phyloP scores from a whole-genome alignment of 2,113 vertebrate species.

The Apodemus sylvaticus region DNA sequence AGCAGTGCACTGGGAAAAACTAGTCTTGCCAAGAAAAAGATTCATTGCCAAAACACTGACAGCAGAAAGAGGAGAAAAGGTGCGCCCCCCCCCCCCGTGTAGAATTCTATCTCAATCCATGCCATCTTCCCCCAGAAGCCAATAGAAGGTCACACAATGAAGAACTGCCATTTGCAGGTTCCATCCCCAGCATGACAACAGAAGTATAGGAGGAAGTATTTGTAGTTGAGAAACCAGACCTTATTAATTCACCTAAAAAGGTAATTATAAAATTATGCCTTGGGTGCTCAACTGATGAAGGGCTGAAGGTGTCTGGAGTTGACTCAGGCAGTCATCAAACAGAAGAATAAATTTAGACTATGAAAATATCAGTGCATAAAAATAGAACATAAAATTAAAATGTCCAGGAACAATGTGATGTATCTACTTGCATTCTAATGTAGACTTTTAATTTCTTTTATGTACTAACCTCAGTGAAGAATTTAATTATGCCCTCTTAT shows the following conservation, averaged over 20 bases:
- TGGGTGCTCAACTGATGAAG: not conserved
- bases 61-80: not conserved
- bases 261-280: not conserved
- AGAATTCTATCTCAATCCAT: not conserved
- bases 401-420: not conserved
- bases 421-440: not conserved
- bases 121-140: not conserved
- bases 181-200: not conserved
- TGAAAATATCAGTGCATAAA: not conserved
- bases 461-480: not conserved
- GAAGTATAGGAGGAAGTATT: not conserved
- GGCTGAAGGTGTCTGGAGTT: not conserved
- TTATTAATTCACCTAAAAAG: constrained; percentile 26
- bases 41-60: not conserved
- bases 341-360: not conserved
- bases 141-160: not conserved
- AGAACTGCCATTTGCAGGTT: not conserved
- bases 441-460: not conserved
- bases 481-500: not conserved
- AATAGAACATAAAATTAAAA: not conserved
- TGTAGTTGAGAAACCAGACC: not conserved
- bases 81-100: not conserved
- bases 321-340: not conserved
- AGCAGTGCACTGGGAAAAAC: not conserved
- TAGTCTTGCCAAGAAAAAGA: not conserved